A percentile compares a stretch with the other conserved stretches of the same genome.
Evolutionary conservation across 2,888 invertebrate species (phyloP).

Genomic region (Tanypteryx hageni): DNA sequence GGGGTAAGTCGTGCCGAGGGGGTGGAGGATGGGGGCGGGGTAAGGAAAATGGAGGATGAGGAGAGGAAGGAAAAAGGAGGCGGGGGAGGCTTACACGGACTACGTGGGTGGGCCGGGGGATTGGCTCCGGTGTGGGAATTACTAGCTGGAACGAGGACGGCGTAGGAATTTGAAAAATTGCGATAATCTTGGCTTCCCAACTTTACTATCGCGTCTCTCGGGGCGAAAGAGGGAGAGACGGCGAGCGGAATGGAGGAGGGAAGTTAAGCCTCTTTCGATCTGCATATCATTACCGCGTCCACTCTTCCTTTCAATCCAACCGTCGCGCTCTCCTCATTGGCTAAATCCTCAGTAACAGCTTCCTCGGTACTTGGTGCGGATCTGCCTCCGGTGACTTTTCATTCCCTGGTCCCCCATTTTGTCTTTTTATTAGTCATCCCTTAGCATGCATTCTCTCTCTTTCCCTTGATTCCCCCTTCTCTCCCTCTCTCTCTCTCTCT

Average conservation of each 20-base stretch:
- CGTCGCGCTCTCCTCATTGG: conserved; percentile 16
- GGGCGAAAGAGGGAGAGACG: neutral
- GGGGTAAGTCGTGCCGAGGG: neutral
- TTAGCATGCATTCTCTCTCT: neutral
- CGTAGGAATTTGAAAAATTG: conserved; percentile 31
- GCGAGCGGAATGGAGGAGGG: neutral
- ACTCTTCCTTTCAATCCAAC: neutral
- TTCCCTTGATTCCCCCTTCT: neutral
- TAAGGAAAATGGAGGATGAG: neutral
- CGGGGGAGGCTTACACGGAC: neutral
- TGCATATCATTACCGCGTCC: conserved; percentile 55
- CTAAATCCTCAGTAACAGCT: conserved; percentile 48
- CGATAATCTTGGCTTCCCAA: neutral
- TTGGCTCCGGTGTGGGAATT: conserved; percentile 5
- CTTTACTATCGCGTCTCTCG: conserved; percentile 27
- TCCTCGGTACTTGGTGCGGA: conserved; percentile 35
- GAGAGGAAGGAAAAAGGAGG: neutral
- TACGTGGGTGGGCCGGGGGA: conserved; percentile 16
- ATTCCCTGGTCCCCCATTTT: neutral
- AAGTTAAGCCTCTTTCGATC: conserved; percentile 47
- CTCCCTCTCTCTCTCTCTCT: neutral
- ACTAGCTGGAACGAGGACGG: conserved; percentile 14
- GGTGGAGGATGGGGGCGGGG: neutral
- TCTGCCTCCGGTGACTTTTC: conserved; percentile 16
- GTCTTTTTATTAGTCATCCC: conserved; percentile 29